Evolutionary conservation across 2,888 invertebrate genomes (phyloP).

Genomic region (Acronicta alni): DNA sequence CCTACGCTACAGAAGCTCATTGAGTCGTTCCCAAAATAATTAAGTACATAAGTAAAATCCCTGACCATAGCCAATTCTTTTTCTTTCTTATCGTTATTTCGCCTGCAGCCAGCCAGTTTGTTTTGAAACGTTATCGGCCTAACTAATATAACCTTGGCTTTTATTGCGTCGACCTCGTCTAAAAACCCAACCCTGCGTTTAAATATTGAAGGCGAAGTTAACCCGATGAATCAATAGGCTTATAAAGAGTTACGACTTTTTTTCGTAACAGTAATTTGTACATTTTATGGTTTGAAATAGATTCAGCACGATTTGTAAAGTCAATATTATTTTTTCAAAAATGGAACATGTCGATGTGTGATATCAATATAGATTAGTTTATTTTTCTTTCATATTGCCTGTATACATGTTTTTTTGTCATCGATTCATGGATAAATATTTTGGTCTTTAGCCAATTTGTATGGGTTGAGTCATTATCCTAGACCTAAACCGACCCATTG

Average conservation of each 20-base stretch:
- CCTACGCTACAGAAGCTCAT: too few relatives aligned
- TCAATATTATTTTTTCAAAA: too few relatives aligned
- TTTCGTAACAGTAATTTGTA: constrained; percentile 20
- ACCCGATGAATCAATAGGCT: constrained; percentile 28
- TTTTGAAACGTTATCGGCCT: constrained; percentile 49
- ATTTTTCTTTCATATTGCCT: too few relatives aligned
- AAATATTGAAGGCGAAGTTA: constrained; percentile 35
- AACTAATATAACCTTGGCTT: constrained; percentile 52
- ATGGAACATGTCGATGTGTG: too few relatives aligned
- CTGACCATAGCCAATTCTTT: constrained; percentile 4
- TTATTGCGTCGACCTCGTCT: constrained; percentile 44
- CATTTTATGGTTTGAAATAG: constrained; percentile 17
- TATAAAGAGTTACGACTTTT: constrained; percentile 15
- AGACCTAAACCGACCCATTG: too few relatives aligned
- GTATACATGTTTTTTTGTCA: too few relatives aligned
- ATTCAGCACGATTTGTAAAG: constrained; percentile 9
- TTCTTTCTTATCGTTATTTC: constrained; percentile 34
- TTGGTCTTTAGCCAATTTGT: too few relatives aligned
- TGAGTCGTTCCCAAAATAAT: not conserved
- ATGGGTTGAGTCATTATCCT: too few relatives aligned
- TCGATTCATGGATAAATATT: too few relatives aligned
- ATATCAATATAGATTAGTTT: too few relatives aligned
- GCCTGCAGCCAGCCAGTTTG: constrained; percentile 21
- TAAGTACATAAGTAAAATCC: not conserved
- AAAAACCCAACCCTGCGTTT: constrained; percentile 42